phyloP scores from a whole-genome alignment of 2,797 vertebrate genomes.

The Hypotaenidia okinawae region DNA sequence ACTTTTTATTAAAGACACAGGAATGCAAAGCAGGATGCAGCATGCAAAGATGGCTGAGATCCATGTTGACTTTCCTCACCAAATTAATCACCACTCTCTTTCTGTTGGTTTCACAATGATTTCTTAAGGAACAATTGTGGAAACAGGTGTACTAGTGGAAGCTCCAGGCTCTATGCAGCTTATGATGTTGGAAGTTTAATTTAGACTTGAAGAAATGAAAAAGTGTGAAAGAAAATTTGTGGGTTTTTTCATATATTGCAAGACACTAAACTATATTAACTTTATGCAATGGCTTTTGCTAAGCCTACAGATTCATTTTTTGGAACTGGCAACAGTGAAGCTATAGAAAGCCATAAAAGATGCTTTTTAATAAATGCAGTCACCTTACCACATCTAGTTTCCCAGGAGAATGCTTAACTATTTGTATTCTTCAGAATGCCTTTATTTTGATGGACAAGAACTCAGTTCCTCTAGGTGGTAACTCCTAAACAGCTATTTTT shows the following conservation, averaged over 20 bases:
- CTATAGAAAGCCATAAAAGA: not conserved
- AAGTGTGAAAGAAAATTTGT: conserved; percentile 3
- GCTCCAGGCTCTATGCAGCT: not conserved
- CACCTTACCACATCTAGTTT: not conserved
- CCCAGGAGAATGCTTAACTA: not conserved
- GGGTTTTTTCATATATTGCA: conserved; percentile 32
- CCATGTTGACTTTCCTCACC: not conserved
- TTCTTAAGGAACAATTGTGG: conserved; percentile 15
- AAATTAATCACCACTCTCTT: not conserved
- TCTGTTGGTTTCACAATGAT: not conserved
- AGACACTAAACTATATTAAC: conserved; percentile 40
- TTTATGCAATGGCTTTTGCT: conserved; percentile 40
- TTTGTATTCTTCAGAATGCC: not conserved
- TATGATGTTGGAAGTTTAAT: conserved; percentile 37
- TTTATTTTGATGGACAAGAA: not conserved
- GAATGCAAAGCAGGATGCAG: not conserved
- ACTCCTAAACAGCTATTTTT: not conserved
- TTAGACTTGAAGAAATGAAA: conserved; percentile 58
- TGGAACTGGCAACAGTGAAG: not conserved
- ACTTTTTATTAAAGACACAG: not conserved
- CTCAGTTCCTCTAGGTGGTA: not conserved
- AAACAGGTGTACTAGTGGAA: conserved; percentile 37
- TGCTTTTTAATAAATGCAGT: not conserved
- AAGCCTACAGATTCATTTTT: conserved; percentile 23
- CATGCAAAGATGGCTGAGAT: not conserved